These are phyloP conservation scores for Pardalotus punctatus DNA, from an alignment of 2,113 vertebrate genomes.

Conservation along the genomic window DNA sequence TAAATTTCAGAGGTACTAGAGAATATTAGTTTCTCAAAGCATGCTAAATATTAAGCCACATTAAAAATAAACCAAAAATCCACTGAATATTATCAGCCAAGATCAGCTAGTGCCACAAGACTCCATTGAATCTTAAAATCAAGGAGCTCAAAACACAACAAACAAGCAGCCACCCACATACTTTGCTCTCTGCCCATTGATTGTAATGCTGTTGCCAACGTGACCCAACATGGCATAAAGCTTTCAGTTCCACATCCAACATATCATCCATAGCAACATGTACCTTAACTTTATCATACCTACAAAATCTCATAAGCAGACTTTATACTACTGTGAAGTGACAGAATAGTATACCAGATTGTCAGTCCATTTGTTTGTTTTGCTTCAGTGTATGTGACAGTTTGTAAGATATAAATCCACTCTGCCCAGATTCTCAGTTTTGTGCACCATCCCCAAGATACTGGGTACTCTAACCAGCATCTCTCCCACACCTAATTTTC, in stretches of 20 bases:
- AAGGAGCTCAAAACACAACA: neutral
- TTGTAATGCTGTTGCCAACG: neutral
- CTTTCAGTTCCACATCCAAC: neutral
- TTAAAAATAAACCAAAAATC: neutral
- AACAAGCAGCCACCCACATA: neutral
- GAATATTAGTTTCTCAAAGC: neutral
- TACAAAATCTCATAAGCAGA: neutral
- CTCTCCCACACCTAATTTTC: neutral
- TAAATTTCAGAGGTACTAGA: neutral
- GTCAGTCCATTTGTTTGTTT: neutral
- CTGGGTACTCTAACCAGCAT: neutral
- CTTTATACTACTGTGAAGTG: neutral
- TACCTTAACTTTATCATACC: neutral
- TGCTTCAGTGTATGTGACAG: neutral
- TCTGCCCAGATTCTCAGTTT: neutral
- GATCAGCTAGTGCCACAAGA: neutral
- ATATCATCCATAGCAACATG: neutral
- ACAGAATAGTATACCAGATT: neutral
- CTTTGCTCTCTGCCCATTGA: neutral
- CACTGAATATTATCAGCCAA: neutral
- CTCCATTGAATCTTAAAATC: neutral
- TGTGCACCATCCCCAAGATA: neutral
- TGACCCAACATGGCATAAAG: neutral
- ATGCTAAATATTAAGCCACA: neutral
- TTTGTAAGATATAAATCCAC: neutral